Percentiles rank a stretch among this genome's conserved stretches.
phyloP scores from a whole-genome alignment of 2,888 invertebrate species.

The Tuberolachnus salignus region DNA sequence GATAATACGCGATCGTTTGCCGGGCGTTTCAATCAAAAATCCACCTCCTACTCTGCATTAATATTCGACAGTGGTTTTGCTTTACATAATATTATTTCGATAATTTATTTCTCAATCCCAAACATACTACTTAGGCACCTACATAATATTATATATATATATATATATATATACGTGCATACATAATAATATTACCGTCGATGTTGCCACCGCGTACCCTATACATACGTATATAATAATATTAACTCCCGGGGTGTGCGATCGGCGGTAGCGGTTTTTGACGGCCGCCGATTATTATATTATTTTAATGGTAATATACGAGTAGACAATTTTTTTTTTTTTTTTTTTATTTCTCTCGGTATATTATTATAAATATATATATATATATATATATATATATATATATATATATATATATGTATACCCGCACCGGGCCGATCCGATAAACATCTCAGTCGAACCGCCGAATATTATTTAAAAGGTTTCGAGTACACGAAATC shows the following conservation, averaged over 20 bases:
- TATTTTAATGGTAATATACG: conserved; percentile 1
- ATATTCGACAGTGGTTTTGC: conserved; percentile 12
- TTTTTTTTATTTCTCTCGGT: too few relatives aligned
- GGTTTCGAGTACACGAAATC: conserved; percentile 36
- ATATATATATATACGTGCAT: not conserved
- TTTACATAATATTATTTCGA: not conserved
- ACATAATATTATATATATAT: not conserved
- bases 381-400: too few relatives aligned
- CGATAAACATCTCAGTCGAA: conserved; percentile 41
- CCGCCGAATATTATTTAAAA: conserved; percentile 36
- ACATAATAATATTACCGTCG: conserved; percentile 17
- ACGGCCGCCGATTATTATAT: conserved; percentile 24
- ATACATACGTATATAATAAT: not conserved
- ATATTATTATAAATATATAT: too few relatives aligned
- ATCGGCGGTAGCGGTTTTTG: conserved; percentile 15
- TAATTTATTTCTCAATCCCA: conserved; percentile 2
- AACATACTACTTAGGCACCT: not conserved
- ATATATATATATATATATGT: too few relatives aligned
- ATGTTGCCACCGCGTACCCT: too few relatives aligned
- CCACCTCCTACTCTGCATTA: not conserved
- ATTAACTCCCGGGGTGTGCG: too few relatives aligned
- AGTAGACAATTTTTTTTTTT: not conserved
- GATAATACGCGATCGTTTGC: not conserved
- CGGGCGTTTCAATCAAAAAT: conserved; percentile 15
- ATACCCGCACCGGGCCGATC: not conserved